phyloP scores from a whole-genome alignment of 2,113 vertebrate species.

The Pangasianodon gigas region DNA sequence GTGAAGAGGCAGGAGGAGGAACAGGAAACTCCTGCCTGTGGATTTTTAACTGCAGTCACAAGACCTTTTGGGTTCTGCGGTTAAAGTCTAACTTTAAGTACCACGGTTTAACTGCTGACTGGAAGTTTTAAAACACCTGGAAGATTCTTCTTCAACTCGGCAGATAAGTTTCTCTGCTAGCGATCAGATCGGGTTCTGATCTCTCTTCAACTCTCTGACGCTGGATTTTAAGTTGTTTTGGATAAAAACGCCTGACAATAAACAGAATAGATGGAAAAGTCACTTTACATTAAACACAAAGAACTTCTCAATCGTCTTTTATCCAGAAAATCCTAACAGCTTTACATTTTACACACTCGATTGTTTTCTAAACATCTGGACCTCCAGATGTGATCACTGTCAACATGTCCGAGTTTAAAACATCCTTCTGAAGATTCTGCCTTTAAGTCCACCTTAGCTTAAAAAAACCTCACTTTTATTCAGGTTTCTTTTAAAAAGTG shows the following conservation, averaged over 20 bases:
- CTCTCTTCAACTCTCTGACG: not conserved
- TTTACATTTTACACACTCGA: not conserved
- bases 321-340: not conserved
- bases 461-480: not conserved
- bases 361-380: not conserved
- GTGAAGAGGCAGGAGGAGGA: not conserved
- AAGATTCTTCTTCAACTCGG: not conserved
- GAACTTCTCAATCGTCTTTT: not conserved
- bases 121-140: not conserved
- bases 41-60: constrained; percentile 27
- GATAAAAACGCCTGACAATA: not conserved
- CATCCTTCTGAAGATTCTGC: not conserved
- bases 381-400: too few species aligned
- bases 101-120: not conserved
- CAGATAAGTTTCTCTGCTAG: too few species aligned
- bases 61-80: not conserved
- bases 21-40: not conserved
- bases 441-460: not conserved
- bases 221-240: not conserved
- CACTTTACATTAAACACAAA: not conserved
- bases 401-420: not conserved
- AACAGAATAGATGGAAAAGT: not conserved
- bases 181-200: not conserved
- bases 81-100: constrained; percentile 19
- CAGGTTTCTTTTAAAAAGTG: not conserved